Percentiles rank a stretch among this genome's conserved stretches.
These are phyloP conservation scores for Lytechinus pictus DNA, from an alignment of 35 echinoderm and acorn worm species.

Conservation along the genomic window DNA sequence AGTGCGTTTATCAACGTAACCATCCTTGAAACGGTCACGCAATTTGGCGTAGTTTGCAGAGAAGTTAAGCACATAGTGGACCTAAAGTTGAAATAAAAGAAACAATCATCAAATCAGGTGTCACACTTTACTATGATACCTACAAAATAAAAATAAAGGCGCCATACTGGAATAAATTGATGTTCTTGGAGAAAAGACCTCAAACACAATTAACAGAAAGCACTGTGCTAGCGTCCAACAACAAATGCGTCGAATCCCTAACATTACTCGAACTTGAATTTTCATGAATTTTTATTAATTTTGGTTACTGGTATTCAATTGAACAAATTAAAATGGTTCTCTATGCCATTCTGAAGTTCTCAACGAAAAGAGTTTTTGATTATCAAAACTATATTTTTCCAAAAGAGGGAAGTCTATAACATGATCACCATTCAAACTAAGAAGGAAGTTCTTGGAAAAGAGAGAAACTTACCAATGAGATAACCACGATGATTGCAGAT, in stretches of 20 bases:
- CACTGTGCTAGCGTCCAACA: too few relatives aligned
- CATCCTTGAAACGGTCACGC: conserved; percentile 84
- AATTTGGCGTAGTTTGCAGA: conserved; percentile 91
- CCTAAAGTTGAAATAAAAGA: conserved; percentile 51
- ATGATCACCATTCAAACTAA: too few relatives aligned
- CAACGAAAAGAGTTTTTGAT: too few relatives aligned
- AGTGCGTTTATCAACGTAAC: conserved; percentile 72
- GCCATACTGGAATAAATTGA: too few relatives aligned
- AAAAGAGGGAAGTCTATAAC: too few relatives aligned
- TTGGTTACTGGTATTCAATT: not conserved
- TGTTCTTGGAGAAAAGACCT: too few relatives aligned
- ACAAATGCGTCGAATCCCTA: too few relatives aligned
- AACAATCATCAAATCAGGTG: not conserved
- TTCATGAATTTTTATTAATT: not conserved
- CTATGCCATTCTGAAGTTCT: too few relatives aligned
- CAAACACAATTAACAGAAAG: too few relatives aligned
- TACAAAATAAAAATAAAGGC: too few relatives aligned
- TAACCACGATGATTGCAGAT: conserved; percentile 50
- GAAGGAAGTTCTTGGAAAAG: not conserved
- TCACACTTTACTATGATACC: not conserved
- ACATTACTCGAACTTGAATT: too few relatives aligned
- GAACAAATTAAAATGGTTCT: not conserved
- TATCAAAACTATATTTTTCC: too few relatives aligned
- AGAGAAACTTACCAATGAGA: conserved; percentile 60
- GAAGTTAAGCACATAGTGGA: conserved; percentile 81